Base-by-base conservation (phyloP, 2,888 invertebrate genomes). In the Meghimatium bilineatum region DNA sequence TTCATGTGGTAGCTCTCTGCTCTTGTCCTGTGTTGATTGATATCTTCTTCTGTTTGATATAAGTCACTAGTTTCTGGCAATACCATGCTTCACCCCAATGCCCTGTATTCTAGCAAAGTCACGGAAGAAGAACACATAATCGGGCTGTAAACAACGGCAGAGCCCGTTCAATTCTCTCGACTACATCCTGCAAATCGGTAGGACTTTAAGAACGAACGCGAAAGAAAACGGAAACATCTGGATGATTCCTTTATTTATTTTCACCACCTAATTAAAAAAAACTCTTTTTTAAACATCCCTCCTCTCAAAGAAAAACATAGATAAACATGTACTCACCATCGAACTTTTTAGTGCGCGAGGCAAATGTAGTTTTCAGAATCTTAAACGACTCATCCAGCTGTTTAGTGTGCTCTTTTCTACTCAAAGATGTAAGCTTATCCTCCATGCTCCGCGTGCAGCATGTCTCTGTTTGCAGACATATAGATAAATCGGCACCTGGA, bases 311-410 rank as follows among this genome's bases (percentile, higher is more conserved):
- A 56, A 56, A 17, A 17, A 6, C 56, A 49, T 32, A 67, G 1
- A 69, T 2, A 36, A 12, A 34, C 34, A 34, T 1, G 1, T 52
- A 92, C 96, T 96, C 94, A 97, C 97, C 96, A 93, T 98, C 97
- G 94, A 98, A 97, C 93, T 96, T 96, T 91, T 95, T 95, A 67
- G 97, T 97, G 92, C 97, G 95, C 88, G 96, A 95, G 78, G 95
- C 95, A 90, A 98, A 95, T 87, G 96, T 95, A 84, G 96, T 95
- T 36, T 96, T 96, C 86, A 97, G 95, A 92, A 96, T 96, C 89
- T 95, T 95, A 85, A 97, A 96, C 89, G 96, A 96, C 89, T 96
- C 96, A 92, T 95, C 96, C 87, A 97, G 95, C 86, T 96, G 95
- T 88, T 95, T 95, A 90, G 97, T 96, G 91, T 97, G 95, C 92